A percentile compares a stretch with the other conserved stretches of the same genome.
Evolutionary conservation across 2,113 vertebrate species (phyloP).

Genomic region (Corynorhinus townsendii): DNA sequence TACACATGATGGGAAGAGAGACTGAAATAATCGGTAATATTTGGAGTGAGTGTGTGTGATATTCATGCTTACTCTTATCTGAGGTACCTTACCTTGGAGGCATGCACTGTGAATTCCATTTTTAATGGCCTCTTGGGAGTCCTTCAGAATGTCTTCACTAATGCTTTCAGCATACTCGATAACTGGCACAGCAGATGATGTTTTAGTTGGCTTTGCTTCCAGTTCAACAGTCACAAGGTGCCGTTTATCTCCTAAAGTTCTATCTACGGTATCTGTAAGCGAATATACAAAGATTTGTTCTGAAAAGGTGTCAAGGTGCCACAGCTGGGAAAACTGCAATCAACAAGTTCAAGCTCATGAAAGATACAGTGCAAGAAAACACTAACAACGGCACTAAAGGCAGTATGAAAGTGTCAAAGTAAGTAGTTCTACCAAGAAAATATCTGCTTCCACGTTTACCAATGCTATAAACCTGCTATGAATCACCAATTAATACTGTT

Average conservation of each 20-base stretch:
- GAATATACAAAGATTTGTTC: neutral
- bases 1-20: neutral
- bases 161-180: slow-evolving; percentile 70
- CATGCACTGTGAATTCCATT: slow-evolving; percentile 88
- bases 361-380: neutral
- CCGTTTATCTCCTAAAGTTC: slow-evolving; percentile 87
- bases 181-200: slow-evolving; percentile 59
- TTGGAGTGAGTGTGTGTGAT: neutral
- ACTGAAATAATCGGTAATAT: neutral
- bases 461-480: neutral
- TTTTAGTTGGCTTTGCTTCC: slow-evolving; percentile 77
- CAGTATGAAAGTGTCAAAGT: neutral
- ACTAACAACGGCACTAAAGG: neutral
- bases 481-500: neutral
- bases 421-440: neutral
- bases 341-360: neutral
- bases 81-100: slow-evolving; percentile 87
- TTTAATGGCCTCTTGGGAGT: slow-evolving; percentile 84
- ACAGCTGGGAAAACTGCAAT: neutral
- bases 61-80: neutral
- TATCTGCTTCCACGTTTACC: neutral
- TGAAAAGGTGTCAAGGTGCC: neutral
- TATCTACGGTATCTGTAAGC: slow-evolving; percentile 89
- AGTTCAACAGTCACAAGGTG: slow-evolving; percentile 87
- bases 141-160: slow-evolving; percentile 72